A percentile compares a stretch with the other conserved stretches of the same genome.
Evolutionary conservation across 2,113 vertebrate genomes (phyloP).

Genomic region (Phyllostomus hastatus): DNA sequence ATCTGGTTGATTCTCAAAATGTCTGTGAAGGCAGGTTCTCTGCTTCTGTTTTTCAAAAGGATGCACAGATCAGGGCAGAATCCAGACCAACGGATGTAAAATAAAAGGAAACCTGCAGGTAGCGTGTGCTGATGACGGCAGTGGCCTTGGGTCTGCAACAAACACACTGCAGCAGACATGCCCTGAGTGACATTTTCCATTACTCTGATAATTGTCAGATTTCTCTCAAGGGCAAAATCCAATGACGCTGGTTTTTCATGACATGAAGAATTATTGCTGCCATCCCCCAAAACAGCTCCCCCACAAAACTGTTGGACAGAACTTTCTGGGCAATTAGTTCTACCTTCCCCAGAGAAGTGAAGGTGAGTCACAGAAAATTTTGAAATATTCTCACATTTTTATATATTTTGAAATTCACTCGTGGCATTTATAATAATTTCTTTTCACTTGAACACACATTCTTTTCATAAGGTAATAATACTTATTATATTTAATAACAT

Average conservation of each 20-base stretch:
- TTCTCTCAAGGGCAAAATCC: conserved; percentile 34
- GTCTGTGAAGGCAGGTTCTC: conserved; percentile 52
- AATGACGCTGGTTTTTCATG: not conserved
- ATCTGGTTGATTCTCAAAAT: not conserved
- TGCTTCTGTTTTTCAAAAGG: conserved; percentile 10
- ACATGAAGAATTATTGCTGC: conserved; percentile 48
- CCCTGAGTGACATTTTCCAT: conserved; percentile 47
- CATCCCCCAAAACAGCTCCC: not conserved
- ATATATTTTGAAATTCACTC: not conserved
- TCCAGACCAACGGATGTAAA: conserved; percentile 52
- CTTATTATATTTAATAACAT: not conserved
- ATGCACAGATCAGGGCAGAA: not conserved
- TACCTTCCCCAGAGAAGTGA: not conserved
- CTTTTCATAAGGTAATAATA: not conserved
- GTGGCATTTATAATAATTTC: not conserved
- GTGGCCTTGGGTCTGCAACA: not conserved
- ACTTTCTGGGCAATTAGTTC: not conserved
- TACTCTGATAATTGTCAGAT: conserved; percentile 38
- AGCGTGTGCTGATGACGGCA: not conserved
- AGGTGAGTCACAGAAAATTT: not conserved
- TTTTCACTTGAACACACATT: not conserved
- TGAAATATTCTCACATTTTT: not conserved
- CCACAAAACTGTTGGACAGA: not conserved
- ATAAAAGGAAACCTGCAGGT: conserved; percentile 10
- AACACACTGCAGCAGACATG: not conserved